A percentile compares a stretch with the other conserved stretches of the same genome.
These are phyloP conservation scores for Colostygia pectinataria DNA, from an alignment of 2,888 invertebrate genomes.

Conservation along the genomic window DNA sequence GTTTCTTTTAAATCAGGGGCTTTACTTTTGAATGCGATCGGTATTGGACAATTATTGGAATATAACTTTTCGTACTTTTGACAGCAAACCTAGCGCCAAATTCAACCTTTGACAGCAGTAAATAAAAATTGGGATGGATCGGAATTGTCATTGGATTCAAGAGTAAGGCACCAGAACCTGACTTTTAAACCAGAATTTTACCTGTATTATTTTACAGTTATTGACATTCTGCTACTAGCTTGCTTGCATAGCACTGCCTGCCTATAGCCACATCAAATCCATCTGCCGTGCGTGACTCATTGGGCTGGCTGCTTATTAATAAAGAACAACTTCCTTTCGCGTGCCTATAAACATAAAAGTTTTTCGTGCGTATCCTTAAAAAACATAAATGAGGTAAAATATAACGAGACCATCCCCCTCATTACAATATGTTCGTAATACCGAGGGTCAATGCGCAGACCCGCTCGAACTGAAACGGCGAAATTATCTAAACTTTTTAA, in stretches of 20 bases:
- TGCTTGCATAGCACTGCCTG: conserved; percentile 59
- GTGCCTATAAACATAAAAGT: conserved; percentile 77
- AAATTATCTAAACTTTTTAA: conserved; percentile 81
- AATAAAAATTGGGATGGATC: too few species aligned
- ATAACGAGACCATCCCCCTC: conserved; percentile 78
- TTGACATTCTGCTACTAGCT: conserved; percentile 49
- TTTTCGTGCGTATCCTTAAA: conserved; percentile 78
- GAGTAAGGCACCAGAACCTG: too few species aligned
- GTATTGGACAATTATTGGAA: too few species aligned
- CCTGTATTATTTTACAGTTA: conserved; percentile 47
- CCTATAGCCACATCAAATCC: conserved; percentile 10
- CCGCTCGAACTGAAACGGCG: conserved; percentile 62
- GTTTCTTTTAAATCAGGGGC: too few species aligned
- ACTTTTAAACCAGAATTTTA: too few species aligned
- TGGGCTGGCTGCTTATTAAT: conserved; percentile 64
- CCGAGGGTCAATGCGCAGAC: conserved; percentile 75
- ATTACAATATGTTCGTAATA: conserved; percentile 78
- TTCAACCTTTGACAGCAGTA: too few species aligned
- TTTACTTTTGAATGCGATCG: too few species aligned
- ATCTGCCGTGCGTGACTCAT: conserved; percentile 59
- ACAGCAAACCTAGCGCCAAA: too few species aligned
- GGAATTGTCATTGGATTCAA: too few species aligned
- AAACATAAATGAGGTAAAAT: conserved; percentile 81
- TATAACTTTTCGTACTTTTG: too few species aligned
- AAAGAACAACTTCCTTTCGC: conserved; percentile 78